These are phyloP conservation scores for Lepidurus packardi DNA, from an alignment of 1,140 invertebrate genomes.

Conservation along the genomic window DNA sequence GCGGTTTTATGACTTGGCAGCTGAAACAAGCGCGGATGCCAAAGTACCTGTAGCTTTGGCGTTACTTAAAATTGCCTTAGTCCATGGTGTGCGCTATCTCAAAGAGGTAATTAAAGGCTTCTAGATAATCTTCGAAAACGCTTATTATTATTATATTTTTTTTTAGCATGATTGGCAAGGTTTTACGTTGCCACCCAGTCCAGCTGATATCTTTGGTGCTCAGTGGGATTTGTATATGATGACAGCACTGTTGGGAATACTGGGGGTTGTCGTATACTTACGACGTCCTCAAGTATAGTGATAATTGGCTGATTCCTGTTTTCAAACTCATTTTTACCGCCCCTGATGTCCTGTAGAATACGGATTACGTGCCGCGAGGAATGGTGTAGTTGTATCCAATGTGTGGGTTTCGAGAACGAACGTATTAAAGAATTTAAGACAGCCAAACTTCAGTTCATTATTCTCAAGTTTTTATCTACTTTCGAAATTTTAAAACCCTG, in stretches of 20 bases:
- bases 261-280: conserved; percentile 74
- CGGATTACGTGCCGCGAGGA: neutral
- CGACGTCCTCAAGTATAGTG: conserved; percentile 54
- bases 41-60: conserved; percentile 90
- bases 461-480: too few species aligned
- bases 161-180: conserved; percentile 58
- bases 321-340: neutral
- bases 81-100: conserved; percentile 66
- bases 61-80: conserved; percentile 75
- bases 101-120: conserved; percentile 53
- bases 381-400: neutral
- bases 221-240: conserved; percentile 95
- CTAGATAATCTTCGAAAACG: neutral
- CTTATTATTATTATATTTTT: conserved; percentile 37
- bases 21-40: conserved; percentile 89
- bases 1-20: conserved; percentile 93
- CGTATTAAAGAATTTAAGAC: conserved; percentile 10
- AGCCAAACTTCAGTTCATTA: neutral
- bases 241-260: conserved; percentile 67
- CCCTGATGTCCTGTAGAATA: neutral
- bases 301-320: neutral
- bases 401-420: neutral
- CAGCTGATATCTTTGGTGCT: conserved; percentile 64
- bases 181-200: conserved; percentile 54
- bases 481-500: neutral